phyloP scores from a whole-genome alignment of 2,113 vertebrate genomes.

The Geococcyx californianus region DNA sequence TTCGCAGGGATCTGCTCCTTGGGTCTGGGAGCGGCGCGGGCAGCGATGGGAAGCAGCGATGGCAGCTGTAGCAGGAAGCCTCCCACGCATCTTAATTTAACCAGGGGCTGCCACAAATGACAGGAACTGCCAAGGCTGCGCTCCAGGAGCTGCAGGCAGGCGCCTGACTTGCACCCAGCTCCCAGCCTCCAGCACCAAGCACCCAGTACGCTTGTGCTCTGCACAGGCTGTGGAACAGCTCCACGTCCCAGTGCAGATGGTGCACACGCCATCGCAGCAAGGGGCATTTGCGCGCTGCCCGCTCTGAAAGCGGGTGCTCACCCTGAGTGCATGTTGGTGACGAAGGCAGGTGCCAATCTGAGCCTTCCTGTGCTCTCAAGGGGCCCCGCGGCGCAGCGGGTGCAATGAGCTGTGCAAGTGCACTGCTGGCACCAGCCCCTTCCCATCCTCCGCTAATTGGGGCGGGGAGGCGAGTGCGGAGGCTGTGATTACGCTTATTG shows the following conservation, averaged over 20 bases:
- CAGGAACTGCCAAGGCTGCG: background rate
- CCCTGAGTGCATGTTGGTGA: too few relatives aligned
- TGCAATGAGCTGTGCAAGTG: background rate
- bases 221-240: background rate
- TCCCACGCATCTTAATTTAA: constrained; percentile 59
- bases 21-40: background rate
- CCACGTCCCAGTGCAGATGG: rapidly evolving
- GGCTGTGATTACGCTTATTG: background rate
- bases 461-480: background rate
- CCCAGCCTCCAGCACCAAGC: background rate
- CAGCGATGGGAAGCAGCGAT: background rate
- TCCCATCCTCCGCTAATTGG: background rate
- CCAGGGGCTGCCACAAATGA: background rate
- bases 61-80: constrained; percentile 55
- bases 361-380: background rate
- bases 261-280: rapidly evolving
- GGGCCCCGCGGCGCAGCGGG: background rate
- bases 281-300: background rate
- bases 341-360: background rate
- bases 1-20: rapidly evolving
- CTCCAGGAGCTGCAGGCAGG: background rate
- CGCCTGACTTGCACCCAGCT: background rate
- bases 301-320: background rate
- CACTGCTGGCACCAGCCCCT: background rate
- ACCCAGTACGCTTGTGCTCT: background rate